A percentile compares a stretch with the other conserved stretches of the same genome.
Conservation (phyloP, 2,113 vertebrate genomes). For the Sebastes fasciatus region DNA sequence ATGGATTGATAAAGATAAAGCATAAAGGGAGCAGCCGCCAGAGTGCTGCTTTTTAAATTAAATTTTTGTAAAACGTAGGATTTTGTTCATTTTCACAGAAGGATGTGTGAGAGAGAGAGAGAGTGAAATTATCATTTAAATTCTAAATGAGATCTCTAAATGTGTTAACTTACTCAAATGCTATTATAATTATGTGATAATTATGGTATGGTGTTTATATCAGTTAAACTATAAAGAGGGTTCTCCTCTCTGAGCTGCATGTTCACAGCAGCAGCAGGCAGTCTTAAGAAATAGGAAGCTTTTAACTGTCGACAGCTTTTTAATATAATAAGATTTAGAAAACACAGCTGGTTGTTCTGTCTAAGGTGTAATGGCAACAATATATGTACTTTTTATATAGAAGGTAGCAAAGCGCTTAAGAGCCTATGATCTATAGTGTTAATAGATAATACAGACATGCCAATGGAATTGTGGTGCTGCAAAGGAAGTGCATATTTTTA, state of each 20-base stretch:
- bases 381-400: background rate
- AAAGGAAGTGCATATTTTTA: background rate
- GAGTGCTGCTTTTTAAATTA: constrained; percentile 35
- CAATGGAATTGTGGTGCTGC: background rate
- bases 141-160: background rate
- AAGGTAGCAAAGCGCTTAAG: background rate
- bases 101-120: background rate
- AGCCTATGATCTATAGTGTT: background rate
- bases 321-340: background rate
- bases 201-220: background rate
- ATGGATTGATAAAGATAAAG: constrained; percentile 62
- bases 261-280: background rate
- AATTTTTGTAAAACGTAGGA: constrained; percentile 27
- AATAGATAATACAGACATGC: background rate
- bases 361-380: background rate
- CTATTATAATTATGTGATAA: background rate
- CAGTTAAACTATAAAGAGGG: background rate
- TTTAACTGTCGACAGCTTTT: background rate
- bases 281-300: background rate
- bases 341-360: background rate
- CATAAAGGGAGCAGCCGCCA: constrained; percentile 44
- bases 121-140: background rate
- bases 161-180: background rate
- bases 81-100: constrained; percentile 37
- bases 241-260: background rate